These are phyloP conservation scores for Ataeniobius toweri DNA, from an alignment of 2,797 vertebrate species.

Conservation along the genomic window DNA sequence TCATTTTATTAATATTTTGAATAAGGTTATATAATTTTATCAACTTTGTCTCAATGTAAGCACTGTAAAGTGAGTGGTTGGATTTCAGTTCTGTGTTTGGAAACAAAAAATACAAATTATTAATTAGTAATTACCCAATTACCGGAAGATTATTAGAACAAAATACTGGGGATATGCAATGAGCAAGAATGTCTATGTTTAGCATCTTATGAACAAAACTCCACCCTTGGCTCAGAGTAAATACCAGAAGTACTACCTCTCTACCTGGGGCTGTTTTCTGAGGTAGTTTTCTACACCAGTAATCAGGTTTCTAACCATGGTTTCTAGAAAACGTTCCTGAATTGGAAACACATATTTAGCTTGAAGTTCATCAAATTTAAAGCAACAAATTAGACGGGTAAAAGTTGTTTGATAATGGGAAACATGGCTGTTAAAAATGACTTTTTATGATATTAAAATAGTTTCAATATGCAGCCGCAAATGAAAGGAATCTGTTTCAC, in stretches of 20 bases:
- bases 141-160: not conserved
- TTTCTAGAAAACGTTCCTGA: not conserved
- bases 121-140: not conserved
- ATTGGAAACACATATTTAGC: not conserved
- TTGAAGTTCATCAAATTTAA: not conserved
- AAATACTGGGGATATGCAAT: not conserved
- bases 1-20: not conserved
- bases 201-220: not conserved
- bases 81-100: not conserved
- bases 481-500: conserved; percentile 26
- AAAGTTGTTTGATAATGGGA: not conserved
- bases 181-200: not conserved
- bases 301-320: not conserved
- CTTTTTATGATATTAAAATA: conserved; percentile 8
- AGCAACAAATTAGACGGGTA: not conserved
- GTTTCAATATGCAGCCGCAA: conserved; percentile 18
- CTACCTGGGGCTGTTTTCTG: no score
- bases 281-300: not conserved
- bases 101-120: not conserved
- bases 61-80: not conserved
- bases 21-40: not conserved
- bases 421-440: conserved; percentile 1
- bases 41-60: not conserved
- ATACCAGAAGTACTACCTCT: not conserved
- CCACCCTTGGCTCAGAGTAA: not conserved